Evolutionary conservation across 2,113 vertebrate genomes (phyloP).

Genomic region (Neotragus moschatus): DNA sequence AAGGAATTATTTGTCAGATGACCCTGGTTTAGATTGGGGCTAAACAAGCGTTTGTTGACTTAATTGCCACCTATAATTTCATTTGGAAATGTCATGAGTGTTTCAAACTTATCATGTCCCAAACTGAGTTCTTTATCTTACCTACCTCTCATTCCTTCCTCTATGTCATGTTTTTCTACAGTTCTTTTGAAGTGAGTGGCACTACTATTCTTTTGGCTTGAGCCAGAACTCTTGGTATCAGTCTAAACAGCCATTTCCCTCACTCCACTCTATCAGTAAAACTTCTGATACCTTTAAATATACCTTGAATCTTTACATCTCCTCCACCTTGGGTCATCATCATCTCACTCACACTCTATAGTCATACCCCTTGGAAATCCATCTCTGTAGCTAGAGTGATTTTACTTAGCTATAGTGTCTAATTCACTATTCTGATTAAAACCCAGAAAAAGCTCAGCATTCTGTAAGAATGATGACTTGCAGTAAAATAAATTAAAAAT

Average conservation of each 20-base stretch:
- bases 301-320: not conserved
- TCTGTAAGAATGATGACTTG: not conserved
- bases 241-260: not conserved
- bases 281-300: not conserved
- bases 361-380: not conserved
- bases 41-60: not conserved
- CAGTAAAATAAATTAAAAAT: not conserved
- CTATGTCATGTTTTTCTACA: not conserved
- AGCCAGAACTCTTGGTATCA: not conserved
- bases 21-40: not conserved
- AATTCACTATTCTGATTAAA: not conserved
- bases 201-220: not conserved
- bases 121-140: not conserved
- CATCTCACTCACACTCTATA: not conserved
- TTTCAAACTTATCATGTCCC: not conserved
- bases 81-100: not conserved
- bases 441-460: not conserved
- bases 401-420: not conserved
- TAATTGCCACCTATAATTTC: not conserved
- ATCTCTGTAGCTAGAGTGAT: not conserved
- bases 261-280: not conserved
- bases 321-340: not conserved
- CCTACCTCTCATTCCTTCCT: not conserved
- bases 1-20: not conserved
- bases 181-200: not conserved